Percentiles rank a stretch among this genome's conserved stretches.
These are phyloP conservation scores for Geotria australis DNA, from an alignment of 2,797 vertebrate genomes.

Conservation along the genomic window DNA sequence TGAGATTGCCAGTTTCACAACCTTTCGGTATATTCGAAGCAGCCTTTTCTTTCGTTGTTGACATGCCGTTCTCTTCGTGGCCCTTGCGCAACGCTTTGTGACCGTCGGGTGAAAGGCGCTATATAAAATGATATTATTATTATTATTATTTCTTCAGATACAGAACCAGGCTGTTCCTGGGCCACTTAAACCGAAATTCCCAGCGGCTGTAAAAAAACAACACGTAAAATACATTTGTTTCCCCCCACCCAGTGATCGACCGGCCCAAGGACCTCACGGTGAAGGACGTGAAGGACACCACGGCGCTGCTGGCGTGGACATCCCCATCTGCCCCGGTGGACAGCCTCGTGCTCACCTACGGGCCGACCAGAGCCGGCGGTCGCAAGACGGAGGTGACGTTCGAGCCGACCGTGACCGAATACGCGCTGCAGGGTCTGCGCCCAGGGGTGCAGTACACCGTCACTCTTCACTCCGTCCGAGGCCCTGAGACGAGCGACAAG, in stretches of 20 bases:
- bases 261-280: constrained; percentile 51
- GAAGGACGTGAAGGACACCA: constrained; percentile 59
- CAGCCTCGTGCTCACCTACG: constrained; percentile 32
- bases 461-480: constrained; percentile 27
- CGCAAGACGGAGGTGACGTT: constrained; percentile 37
- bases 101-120: too few species aligned
- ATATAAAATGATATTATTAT: too few species aligned
- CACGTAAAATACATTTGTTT: background rate
- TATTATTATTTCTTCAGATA: too few species aligned
- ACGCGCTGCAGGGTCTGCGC: constrained; percentile 37
- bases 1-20: too few species aligned
- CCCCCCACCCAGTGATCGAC: constrained; percentile 27
- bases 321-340: constrained; percentile 59
- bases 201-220: too few species aligned
- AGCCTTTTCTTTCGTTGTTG: too few species aligned
- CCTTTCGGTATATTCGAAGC: too few species aligned
- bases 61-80: too few species aligned
- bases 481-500: constrained; percentile 32
- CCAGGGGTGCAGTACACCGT: constrained; percentile 70
- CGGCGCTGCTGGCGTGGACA: constrained; percentile 60
- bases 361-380: constrained; percentile 20
- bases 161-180: too few species aligned
- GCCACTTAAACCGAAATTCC: too few species aligned
- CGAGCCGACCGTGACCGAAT: constrained; percentile 41
- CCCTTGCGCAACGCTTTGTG: too few species aligned